A percentile compares a stretch with the other conserved stretches of the same genome.
Evolutionary conservation across 2,113 vertebrate genomes (phyloP).

Genomic region (Catharus fuscescens): DNA sequence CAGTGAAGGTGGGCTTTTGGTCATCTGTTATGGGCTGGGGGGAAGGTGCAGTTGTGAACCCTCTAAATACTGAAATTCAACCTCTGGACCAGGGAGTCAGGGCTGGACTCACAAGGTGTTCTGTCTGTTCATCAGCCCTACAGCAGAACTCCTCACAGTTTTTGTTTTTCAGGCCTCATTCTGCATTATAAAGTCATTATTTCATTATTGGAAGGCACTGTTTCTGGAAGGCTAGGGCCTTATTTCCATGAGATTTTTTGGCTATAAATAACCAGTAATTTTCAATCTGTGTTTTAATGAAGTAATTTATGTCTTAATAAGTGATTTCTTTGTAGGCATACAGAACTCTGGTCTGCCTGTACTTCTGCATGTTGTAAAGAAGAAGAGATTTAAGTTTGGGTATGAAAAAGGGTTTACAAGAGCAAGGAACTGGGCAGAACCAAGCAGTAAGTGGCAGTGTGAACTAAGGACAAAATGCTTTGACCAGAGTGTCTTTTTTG

Average conservation of each 20-base stretch:
- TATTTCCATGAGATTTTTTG: background rate
- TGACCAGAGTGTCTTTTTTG: background rate
- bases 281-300: background rate
- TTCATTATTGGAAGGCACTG: background rate
- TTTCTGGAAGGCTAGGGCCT: background rate
- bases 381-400: background rate
- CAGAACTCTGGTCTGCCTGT: background rate
- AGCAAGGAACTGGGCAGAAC: background rate
- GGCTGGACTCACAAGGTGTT: background rate
- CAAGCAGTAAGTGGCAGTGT: background rate
- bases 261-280: background rate
- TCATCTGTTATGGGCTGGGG: background rate
- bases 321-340: background rate
- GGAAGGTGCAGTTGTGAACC: background rate
- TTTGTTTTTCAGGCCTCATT: background rate
- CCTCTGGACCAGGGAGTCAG: accelerated
- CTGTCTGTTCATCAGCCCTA: background rate
- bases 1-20: accelerated
- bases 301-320: background rate
- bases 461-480: background rate
- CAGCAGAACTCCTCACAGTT: accelerated
- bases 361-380: background rate
- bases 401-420: background rate
- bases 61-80: background rate
- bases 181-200: background rate